Evolutionary conservation across 2,797 vertebrate species (phyloP).

Genomic region (Octomys mimax): DNA sequence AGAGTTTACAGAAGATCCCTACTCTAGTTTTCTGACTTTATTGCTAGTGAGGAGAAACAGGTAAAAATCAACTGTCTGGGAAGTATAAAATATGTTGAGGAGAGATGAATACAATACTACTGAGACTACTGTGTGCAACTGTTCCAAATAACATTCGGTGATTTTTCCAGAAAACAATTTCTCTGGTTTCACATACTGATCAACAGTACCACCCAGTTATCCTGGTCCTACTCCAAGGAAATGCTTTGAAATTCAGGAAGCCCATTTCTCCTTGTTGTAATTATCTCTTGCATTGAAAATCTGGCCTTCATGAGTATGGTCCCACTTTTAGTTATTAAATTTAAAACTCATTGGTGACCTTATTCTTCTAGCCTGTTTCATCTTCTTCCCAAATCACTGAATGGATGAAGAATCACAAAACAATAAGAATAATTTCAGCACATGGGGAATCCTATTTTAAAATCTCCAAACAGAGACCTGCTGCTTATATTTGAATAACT

Average conservation of each 20-base stretch:
- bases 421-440: slow-evolving; percentile 26
- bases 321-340: not conserved
- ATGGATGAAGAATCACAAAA: not conserved
- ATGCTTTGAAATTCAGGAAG: slow-evolving; percentile 4
- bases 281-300: not conserved
- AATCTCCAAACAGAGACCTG: not conserved
- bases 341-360: not conserved
- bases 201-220: not conserved
- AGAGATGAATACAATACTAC: not conserved
- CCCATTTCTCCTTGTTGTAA: not conserved
- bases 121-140: not conserved
- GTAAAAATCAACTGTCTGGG: not conserved
- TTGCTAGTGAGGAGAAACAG: not conserved
- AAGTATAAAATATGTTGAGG: not conserved
- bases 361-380: not conserved
- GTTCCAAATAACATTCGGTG: not conserved
- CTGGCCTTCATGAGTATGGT: not conserved
- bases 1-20: not conserved
- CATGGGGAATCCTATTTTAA: not conserved
- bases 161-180: not conserved
- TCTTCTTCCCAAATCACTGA: slow-evolving; percentile 43
- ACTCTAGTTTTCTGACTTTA: not conserved
- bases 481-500: slow-evolving; percentile 19
- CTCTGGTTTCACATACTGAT: not conserved
- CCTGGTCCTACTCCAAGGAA: not conserved